Evolutionary conservation across 1,140 invertebrate species (phyloP).

Genomic region (Megalopta genalis): DNA sequence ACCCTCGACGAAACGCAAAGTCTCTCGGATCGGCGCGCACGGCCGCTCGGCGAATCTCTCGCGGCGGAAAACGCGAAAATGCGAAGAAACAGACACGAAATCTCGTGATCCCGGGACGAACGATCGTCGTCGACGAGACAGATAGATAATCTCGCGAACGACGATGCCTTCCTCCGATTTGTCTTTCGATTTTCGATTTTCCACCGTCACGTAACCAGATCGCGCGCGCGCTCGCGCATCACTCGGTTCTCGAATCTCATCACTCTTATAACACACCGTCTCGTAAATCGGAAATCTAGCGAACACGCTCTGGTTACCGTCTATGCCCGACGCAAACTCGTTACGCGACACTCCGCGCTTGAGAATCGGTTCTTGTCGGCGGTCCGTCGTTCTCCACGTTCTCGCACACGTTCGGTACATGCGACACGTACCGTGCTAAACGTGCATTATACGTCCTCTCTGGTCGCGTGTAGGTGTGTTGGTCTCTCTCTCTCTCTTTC

Average conservation of each 20-base stretch:
- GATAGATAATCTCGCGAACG: neutral
- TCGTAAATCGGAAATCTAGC: too few relatives aligned
- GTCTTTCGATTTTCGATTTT: neutral
- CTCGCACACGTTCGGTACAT: neutral
- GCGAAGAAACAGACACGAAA: neutral
- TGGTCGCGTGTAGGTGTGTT: too few relatives aligned
- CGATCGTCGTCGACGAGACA: neutral
- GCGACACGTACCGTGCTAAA: slow-evolving; percentile 5
- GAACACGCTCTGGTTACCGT: too few relatives aligned
- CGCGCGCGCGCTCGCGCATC: neutral
- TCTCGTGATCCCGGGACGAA: neutral
- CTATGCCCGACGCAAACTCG: too few relatives aligned
- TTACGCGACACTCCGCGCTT: too few relatives aligned
- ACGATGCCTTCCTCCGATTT: neutral
- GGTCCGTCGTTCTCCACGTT: neutral
- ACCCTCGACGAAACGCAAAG: neutral
- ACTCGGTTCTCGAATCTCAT: too few relatives aligned
- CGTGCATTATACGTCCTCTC: neutral
- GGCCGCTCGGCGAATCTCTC: neutral
- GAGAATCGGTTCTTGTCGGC: too few relatives aligned
- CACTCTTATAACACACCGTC: neutral
- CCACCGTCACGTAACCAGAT: neutral
- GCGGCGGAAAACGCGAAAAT: neutral
- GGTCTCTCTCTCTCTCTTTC: neutral
- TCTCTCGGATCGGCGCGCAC: neutral